phyloP scores from a whole-genome alignment of 2,797 vertebrate genomes.

The Onychomys arenicola region DNA sequence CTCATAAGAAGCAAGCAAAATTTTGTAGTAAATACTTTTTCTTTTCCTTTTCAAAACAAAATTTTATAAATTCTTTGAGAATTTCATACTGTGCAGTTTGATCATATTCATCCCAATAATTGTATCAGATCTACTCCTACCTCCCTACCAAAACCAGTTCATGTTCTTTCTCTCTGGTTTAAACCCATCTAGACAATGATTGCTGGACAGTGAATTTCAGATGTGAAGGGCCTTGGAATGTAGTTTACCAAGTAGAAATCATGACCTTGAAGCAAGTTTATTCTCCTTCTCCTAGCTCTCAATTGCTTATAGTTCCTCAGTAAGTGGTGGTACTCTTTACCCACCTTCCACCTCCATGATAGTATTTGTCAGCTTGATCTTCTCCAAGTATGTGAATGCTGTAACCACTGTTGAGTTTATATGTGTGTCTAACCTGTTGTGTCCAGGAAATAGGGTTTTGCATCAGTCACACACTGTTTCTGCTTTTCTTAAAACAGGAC shows the following conservation, averaged over 20 bases:
- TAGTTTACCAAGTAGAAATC: background rate
- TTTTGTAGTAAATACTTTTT: background rate
- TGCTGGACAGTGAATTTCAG: background rate
- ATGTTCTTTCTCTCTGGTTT: background rate
- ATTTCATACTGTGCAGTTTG: background rate
- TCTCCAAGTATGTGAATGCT: background rate
- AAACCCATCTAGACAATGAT: background rate
- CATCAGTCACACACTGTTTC: background rate
- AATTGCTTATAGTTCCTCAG: background rate
- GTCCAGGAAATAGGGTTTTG: no score
- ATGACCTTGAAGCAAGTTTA: background rate
- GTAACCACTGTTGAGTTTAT: background rate
- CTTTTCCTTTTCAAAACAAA: background rate
- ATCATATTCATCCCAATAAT: background rate
- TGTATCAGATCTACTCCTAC: fast-evolving
- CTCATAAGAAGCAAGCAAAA: background rate
- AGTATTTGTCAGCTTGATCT: background rate
- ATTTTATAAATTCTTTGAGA: background rate
- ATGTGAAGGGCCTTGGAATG: background rate
- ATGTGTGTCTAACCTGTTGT: background rate
- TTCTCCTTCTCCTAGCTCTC: background rate
- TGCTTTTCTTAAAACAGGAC: background rate
- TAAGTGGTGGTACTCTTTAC: background rate
- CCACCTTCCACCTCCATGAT: background rate
- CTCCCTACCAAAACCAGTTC: background rate